These are phyloP conservation scores for Cataglyphis livida DNA, from an alignment of 2,888 invertebrate species.

Conservation along the genomic window DNA sequence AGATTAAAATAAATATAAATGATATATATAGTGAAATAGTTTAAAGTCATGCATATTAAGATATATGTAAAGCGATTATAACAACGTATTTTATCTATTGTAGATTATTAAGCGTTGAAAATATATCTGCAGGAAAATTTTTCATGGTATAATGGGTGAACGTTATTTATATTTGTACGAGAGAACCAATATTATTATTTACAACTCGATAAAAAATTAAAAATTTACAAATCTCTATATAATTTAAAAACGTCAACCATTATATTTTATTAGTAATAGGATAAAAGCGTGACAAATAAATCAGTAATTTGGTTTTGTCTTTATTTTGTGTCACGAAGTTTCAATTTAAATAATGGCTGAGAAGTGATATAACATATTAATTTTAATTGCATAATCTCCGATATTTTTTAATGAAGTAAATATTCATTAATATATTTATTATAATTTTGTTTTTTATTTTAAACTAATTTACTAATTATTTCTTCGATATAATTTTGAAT, in stretches of 20 bases:
- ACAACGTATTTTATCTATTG: constrained; percentile 71
- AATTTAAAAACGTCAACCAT: neutral
- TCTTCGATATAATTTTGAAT: neutral
- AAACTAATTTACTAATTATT: neutral
- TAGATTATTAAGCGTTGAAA: constrained; percentile 58
- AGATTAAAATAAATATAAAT: constrained; percentile 65
- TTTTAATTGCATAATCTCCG: neutral
- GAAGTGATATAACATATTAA: neutral
- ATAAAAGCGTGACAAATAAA: neutral
- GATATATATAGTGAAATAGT: constrained; percentile 64
- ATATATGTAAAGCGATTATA: constrained; percentile 52
- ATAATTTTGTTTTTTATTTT: neutral
- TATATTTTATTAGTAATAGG: neutral
- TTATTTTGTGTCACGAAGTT: neutral
- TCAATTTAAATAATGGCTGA: no score
- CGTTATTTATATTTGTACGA: neutral
- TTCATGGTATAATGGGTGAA: constrained; percentile 29
- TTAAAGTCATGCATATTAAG: constrained; percentile 60
- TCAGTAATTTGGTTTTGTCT: neutral
- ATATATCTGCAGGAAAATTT: constrained; percentile 57
- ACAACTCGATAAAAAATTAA: neutral
- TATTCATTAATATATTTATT: neutral
- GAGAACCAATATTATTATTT: neutral
- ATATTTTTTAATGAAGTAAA: neutral
- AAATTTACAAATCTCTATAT: neutral